Evolutionary conservation across 2,888 invertebrate species (phyloP).

Genomic region (Parnassius apollo): DNA sequence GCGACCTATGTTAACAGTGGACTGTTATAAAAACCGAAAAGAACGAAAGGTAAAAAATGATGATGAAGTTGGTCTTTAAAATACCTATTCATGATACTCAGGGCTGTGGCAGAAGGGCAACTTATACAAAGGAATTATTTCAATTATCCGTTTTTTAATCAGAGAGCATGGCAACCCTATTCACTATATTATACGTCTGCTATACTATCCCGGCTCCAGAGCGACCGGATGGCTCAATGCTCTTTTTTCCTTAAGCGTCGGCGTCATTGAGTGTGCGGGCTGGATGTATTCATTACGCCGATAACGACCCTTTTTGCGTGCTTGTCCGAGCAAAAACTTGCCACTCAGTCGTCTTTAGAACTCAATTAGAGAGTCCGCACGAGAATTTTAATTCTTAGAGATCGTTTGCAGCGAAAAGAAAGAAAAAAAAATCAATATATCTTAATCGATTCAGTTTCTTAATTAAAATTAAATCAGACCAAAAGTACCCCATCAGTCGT

Average conservation of each 20-base stretch:
- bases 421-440: background rate
- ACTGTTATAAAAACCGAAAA: too few species aligned
- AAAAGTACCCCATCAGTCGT: too few species aligned
- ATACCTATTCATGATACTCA: too few species aligned
- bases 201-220: too few species aligned
- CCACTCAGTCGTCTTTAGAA: background rate
- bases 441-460: too few species aligned
- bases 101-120: too few species aligned
- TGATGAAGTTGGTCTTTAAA: too few species aligned
- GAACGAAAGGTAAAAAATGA: too few species aligned
- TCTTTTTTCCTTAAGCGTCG: conserved; percentile 1
- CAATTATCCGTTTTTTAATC: background rate
- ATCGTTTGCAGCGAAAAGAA: background rate
- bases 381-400: background rate
- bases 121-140: too few species aligned
- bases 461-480: too few species aligned
- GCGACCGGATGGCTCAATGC: conserved; percentile 3
- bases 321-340: background rate
- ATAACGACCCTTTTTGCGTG: conserved; percentile 5
- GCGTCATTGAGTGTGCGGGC: background rate
- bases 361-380: conserved; percentile 2
- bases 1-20: too few species aligned
- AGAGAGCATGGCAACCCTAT: background rate
- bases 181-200: background rate
- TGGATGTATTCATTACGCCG: conserved; percentile 4